Base-by-base conservation (phyloP, 2,888 invertebrate genomes). In the Caenorhabditis doughertyi region DNA sequence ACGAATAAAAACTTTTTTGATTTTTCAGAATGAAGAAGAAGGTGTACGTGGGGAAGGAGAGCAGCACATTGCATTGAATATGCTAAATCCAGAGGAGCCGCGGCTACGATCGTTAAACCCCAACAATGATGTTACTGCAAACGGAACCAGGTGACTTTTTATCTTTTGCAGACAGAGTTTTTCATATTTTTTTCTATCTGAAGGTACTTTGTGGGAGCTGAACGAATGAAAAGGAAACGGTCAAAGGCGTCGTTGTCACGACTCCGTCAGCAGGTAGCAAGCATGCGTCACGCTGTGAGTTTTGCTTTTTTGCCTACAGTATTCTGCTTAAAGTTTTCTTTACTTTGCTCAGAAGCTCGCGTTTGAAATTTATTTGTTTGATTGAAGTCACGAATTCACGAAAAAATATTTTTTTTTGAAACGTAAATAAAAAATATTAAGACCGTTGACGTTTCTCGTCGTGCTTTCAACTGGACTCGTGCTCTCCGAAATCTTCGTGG, bases 401-500 rank as follows among this genome's bases (percentile, higher is more conserved):
- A 5, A 35, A 35, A 35, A 35, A 35, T 7, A 9, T 35, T 18
- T 47, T 5, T 3, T 7, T 2, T 18, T n/a, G 18, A 47, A 18
- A 4, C 8, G 3, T 18, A 18, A 18, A 18, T 47, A 8, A 47
- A 18, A 5, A 3, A 13, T 16, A 51, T 65, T n/a, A 81, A 89
- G 85, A 88, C 87, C 0, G 71, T 88, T 68, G 79, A 89, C 74
- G 89, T 89, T 23, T 86, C 87, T 0, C 84, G 87, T 25, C 84
- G 90, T 27, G 90, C 90, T 4, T 84, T 89, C 44, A 88, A 85
- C 60, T 88, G 90, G 88, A 89, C 88, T 4, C 77, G 85, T 13
- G 84, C 89, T 7, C 64, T 90, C 42, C 82, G 89, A 76, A 89
- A 90, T 67, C 82, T 90, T 25, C 82, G 89, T 16, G 91, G 91